Percentiles rank a stretch among this genome's conserved stretches.
Conservation (phyloP, 2,888 invertebrate genomes). For the Phaonia tiefii region DNA sequence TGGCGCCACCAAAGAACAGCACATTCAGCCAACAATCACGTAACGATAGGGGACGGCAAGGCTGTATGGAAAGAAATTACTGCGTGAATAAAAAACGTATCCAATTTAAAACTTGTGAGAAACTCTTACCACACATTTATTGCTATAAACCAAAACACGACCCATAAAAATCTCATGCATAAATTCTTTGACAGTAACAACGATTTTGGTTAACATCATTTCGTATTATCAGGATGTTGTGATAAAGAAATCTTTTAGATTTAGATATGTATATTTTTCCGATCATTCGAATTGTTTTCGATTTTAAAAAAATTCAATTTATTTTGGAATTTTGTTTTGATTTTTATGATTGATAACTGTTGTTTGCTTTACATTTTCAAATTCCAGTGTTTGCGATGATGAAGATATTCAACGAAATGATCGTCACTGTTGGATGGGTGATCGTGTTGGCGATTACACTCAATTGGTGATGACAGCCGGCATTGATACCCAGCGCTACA, state of each 20-base stretch:
- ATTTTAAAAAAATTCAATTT: constrained; percentile 1
- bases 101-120: not conserved
- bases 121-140: constrained; percentile 58
- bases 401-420: constrained; percentile 78
- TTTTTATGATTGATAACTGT: constrained; percentile 11
- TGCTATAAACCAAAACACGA: constrained; percentile 6
- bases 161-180: constrained; percentile 59
- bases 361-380: constrained; percentile 3
- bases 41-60: constrained; percentile 58
- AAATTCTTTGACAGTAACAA: constrained; percentile 38
- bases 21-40: constrained; percentile 67
- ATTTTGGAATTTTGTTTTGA: not conserved
- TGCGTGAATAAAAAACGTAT: too few relatives aligned
- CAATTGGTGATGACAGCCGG: constrained; percentile 78
- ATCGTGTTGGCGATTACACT: constrained; percentile 79
- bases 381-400: constrained; percentile 78
- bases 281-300: not conserved
- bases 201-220: constrained; percentile 62
- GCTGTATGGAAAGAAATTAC: too few relatives aligned
- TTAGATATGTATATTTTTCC: not conserved
- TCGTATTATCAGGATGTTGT: not conserved
- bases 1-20: constrained; percentile 72
- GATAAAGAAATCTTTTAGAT: constrained; percentile 7
- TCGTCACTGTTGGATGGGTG: constrained; percentile 80
- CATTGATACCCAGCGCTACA: constrained; percentile 79